A percentile compares a stretch with the other conserved stretches of the same genome.
These are phyloP conservation scores for Thaleichthys pacificus DNA, from an alignment of 2,797 vertebrate species.

Conservation along the genomic window DNA sequence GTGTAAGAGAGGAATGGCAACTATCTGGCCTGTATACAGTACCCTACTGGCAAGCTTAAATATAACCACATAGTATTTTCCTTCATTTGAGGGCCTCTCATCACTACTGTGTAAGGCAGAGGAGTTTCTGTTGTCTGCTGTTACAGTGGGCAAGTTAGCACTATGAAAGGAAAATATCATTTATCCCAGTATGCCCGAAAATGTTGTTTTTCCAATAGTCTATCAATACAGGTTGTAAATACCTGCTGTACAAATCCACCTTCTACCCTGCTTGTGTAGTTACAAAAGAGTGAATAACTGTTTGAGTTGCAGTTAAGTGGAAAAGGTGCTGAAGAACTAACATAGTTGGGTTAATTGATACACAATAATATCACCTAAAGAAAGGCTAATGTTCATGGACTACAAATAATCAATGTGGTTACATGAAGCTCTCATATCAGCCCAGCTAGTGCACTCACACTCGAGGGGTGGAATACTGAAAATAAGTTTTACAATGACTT, in stretches of 20 bases:
- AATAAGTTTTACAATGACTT: not conserved
- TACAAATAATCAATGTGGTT: constrained; percentile 28
- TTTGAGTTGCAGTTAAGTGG: not conserved
- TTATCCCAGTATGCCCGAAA: too few relatives aligned
- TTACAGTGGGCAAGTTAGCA: too few relatives aligned
- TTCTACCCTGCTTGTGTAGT: not conserved
- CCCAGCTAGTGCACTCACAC: not conserved
- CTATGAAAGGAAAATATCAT: too few relatives aligned
- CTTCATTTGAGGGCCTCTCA: too few relatives aligned
- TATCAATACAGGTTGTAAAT: too few relatives aligned
- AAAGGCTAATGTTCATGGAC: constrained; percentile 8
- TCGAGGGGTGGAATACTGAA: constrained; percentile 13
- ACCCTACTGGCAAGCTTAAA: not conserved
- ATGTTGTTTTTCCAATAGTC: too few relatives aligned
- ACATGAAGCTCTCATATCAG: constrained; percentile 33
- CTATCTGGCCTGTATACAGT: not conserved
- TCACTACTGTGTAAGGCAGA: not conserved
- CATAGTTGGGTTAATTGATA: not conserved
- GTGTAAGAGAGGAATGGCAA: not conserved
- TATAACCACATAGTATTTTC: not conserved
- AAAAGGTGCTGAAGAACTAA: too few relatives aligned
- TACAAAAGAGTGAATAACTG: not conserved
- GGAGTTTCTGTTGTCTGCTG: not conserved
- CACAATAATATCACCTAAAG: not conserved
- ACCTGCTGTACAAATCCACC: not conserved